These are phyloP conservation scores for Pelobates cultripes DNA, from an alignment of 2,797 vertebrate species.

Conservation along the genomic window DNA sequence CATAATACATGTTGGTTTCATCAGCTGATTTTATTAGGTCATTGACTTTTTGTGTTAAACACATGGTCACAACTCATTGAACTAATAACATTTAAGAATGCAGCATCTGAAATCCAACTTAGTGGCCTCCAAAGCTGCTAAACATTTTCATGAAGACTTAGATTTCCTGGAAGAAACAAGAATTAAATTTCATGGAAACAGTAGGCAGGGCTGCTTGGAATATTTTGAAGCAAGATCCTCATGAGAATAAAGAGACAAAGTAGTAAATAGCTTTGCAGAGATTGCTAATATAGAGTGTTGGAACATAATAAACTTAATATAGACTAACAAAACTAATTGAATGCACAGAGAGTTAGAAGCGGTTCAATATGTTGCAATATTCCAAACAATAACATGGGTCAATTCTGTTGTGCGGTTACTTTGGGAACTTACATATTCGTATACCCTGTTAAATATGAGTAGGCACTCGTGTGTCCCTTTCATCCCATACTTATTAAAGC, in stretches of 20 bases:
- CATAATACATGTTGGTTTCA: slow-evolving; percentile 15
- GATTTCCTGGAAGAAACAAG: slow-evolving; percentile 46
- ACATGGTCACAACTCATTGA: slow-evolving; percentile 14
- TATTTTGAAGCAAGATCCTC: slow-evolving; percentile 16
- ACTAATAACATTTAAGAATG: slow-evolving; percentile 43
- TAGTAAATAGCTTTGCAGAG: slow-evolving; percentile 40
- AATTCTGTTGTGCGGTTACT: no score
- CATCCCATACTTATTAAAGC: no score
- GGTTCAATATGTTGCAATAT: no score
- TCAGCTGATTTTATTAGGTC: slow-evolving; percentile 22
- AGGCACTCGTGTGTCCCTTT: no score
- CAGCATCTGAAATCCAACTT: slow-evolving; percentile 44
- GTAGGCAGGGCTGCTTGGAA: slow-evolving; percentile 32
- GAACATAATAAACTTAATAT: slow-evolving; percentile 28
- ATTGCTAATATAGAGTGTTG: slow-evolving; percentile 34
- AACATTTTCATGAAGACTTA: slow-evolving; percentile 33
- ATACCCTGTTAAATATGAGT: no score
- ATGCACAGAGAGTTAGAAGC: not conserved
- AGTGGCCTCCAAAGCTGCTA: slow-evolving; percentile 33
- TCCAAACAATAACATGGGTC: no score
- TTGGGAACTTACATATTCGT: no score
- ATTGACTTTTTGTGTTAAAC: slow-evolving; percentile 36
- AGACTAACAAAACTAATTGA: slow-evolving; percentile 15
- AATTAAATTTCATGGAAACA: slow-evolving; percentile 42
- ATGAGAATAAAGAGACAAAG: slow-evolving; percentile 21